phyloP scores from a whole-genome alignment of 1,140 invertebrate genomes.

The Drosophila sucinea region DNA sequence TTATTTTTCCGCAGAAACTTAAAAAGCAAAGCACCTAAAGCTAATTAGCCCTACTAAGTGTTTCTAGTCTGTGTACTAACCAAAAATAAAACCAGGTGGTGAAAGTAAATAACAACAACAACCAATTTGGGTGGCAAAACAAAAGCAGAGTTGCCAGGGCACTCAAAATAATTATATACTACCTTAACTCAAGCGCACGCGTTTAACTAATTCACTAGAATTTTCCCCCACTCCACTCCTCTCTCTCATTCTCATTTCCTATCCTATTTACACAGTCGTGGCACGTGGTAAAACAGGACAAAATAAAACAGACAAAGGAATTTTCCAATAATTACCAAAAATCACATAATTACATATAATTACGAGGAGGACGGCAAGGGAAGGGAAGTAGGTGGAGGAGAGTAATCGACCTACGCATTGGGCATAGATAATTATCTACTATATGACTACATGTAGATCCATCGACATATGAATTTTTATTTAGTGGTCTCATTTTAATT shows the following conservation, averaged over 20 bases:
- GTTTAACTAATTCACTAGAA: slow-evolving; percentile 62
- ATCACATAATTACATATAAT: slow-evolving; percentile 79
- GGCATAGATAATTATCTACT: slow-evolving; percentile 59
- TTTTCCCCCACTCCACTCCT: neutral
- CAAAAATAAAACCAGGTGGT: slow-evolving; percentile 50
- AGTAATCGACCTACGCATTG: slow-evolving; percentile 41
- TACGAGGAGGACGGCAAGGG: slow-evolving; percentile 16
- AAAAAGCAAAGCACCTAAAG: slow-evolving; percentile 52
- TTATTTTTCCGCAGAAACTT: neutral
- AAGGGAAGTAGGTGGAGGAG: neutral
- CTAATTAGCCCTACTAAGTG: slow-evolving; percentile 53
- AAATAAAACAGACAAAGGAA: slow-evolving; percentile 40
- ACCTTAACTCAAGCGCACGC: slow-evolving; percentile 24
- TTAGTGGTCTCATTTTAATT: slow-evolving; percentile 53
- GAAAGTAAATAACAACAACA: slow-evolving; percentile 32
- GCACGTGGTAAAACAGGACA: slow-evolving; percentile 52
- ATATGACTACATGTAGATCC: slow-evolving; percentile 17
- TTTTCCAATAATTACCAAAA: slow-evolving; percentile 77
- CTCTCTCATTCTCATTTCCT: slow-evolving; percentile 25
- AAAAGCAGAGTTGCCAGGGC: slow-evolving; percentile 55
- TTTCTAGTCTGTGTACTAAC: neutral
- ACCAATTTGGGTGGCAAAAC: slow-evolving; percentile 6
- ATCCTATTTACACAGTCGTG: slow-evolving; percentile 64
- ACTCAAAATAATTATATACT: slow-evolving; percentile 63
- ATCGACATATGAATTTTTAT: slow-evolving; percentile 13